Percentiles rank a stretch among this genome's conserved stretches.
Conservation (phyloP, 1,140 invertebrate genomes). For the Dysdera silvatica region DNA sequence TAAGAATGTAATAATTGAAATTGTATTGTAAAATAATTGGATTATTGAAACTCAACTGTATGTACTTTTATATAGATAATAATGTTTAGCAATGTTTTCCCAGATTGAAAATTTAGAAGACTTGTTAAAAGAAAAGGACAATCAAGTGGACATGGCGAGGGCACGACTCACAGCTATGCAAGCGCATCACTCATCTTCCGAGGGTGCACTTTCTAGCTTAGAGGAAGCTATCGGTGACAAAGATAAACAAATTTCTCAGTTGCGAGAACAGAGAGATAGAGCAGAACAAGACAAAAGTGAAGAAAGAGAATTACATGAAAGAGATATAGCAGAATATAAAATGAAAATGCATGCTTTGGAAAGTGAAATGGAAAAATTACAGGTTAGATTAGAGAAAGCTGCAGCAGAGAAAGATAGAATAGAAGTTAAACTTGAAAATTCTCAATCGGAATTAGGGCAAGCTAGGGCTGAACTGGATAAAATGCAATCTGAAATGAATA, state of each 20-base stretch:
- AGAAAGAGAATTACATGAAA: constrained; percentile 85
- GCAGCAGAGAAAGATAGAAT: constrained; percentile 80
- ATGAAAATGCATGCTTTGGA: constrained; percentile 83
- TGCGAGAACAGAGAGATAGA: constrained; percentile 82
- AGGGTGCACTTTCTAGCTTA: constrained; percentile 79
- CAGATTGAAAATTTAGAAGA: constrained; percentile 98
- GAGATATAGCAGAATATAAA: constrained; percentile 89
- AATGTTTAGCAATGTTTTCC: constrained; percentile 86
- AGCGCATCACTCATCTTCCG: constrained; percentile 82
- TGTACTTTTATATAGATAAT: constrained; percentile 53
- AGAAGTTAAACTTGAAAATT: constrained; percentile 81
- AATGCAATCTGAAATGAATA: constrained; percentile 60
- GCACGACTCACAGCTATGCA: constrained; percentile 76
- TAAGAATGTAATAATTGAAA: not conserved
- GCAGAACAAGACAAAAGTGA: constrained; percentile 95
- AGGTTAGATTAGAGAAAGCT: constrained; percentile 73
- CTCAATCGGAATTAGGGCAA: constrained; percentile 85
- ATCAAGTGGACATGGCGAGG: constrained; percentile 90
- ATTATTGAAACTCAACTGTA: too few species aligned
- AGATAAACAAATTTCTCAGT: constrained; percentile 88
- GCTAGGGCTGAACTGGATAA: constrained; percentile 88
- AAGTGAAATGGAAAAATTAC: constrained; percentile 81
- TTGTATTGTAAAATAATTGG: too few species aligned
- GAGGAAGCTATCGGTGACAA: constrained; percentile 95
- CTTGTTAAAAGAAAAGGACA: constrained; percentile 93